Conservation (phyloP, 2,888 invertebrate genomes). For the Cosmopolites sordidus region DNA sequence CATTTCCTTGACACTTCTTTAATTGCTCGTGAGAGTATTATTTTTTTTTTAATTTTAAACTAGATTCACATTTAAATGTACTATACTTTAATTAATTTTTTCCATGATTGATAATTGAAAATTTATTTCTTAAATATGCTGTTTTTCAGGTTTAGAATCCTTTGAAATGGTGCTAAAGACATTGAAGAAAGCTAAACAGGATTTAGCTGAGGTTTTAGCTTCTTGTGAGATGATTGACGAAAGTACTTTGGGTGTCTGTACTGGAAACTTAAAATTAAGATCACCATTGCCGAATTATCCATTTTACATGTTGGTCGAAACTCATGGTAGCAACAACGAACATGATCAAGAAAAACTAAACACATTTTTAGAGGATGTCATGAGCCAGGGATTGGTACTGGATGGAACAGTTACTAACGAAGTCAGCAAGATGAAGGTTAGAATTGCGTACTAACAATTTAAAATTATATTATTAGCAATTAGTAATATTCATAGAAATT, state of each 20-base stretch:
- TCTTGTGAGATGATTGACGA: constrained; percentile 94
- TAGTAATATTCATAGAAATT: too few species aligned
- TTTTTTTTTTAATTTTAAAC: too few species aligned
- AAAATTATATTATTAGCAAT: too few species aligned
- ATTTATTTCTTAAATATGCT: neutral
- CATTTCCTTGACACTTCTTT: too few species aligned
- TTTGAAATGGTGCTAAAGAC: constrained; percentile 77
- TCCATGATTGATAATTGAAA: neutral
- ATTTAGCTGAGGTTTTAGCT: constrained; percentile 85
- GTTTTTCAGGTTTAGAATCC: constrained; percentile 60
- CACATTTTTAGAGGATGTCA: constrained; percentile 68
- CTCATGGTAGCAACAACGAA: constrained; percentile 75
- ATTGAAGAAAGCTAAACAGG: constrained; percentile 67
- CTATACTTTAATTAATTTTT: neutral
- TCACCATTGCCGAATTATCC: constrained; percentile 63
- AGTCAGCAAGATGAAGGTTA: constrained; percentile 71
- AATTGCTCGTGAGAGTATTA: too few species aligned
- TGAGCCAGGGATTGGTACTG: constrained; percentile 65
- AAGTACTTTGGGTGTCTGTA: constrained; percentile 63
- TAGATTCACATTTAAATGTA: too few species aligned
- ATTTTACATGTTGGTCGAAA: constrained; percentile 84
- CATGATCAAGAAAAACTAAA: constrained; percentile 89
- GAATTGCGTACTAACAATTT: constrained; percentile 10
- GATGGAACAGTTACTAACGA: constrained; percentile 89
- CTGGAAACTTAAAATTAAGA: constrained; percentile 58